Conservation (phyloP, 2,797 vertebrate species). For the Enteromius afrohamiltoni region DNA sequence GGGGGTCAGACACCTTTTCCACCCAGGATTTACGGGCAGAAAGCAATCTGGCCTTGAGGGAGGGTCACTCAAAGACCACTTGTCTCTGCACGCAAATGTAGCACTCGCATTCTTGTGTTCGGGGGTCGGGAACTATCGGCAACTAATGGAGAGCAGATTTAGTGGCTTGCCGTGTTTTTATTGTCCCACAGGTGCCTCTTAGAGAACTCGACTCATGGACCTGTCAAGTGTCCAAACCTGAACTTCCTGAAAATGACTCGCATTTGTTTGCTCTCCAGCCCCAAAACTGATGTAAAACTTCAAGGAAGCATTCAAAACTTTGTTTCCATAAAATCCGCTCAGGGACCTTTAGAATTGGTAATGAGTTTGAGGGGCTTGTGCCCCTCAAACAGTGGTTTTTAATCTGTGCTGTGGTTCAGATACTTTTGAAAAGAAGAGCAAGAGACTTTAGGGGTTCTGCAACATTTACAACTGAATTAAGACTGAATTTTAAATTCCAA, state of each 20-base stretch:
- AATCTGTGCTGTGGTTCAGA: slow-evolving; percentile 4
- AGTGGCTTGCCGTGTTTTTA: slow-evolving; percentile 72
- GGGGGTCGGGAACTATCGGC: slow-evolving; percentile 51
- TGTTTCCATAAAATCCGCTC: slow-evolving; percentile 58
- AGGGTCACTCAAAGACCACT: slow-evolving; percentile 47
- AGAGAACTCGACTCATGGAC: slow-evolving; percentile 46
- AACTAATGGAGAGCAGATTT: slow-evolving; percentile 67
- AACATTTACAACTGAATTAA: background rate
- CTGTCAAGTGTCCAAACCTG: slow-evolving; percentile 19
- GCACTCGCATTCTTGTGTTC: slow-evolving; percentile 38
- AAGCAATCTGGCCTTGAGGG: background rate
- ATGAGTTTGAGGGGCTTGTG: slow-evolving; percentile 10
- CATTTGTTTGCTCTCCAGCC: slow-evolving; percentile 15
- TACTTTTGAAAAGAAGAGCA: background rate
- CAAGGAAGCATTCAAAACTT: slow-evolving; percentile 62
- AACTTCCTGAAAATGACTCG: slow-evolving; percentile 29
- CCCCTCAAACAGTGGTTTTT: background rate
- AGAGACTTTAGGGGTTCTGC: background rate
- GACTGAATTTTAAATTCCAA: background rate
- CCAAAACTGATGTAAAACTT: slow-evolving; percentile 48
- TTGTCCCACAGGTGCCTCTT: slow-evolving; percentile 75
- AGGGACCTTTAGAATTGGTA: slow-evolving; percentile 9
- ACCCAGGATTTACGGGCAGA: slow-evolving; percentile 15
- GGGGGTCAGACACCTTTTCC: background rate
- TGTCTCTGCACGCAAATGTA: slow-evolving; percentile 61